These are phyloP conservation scores for Goniozus legneri DNA, from an alignment of 1,140 invertebrate species.

Conservation along the genomic window DNA sequence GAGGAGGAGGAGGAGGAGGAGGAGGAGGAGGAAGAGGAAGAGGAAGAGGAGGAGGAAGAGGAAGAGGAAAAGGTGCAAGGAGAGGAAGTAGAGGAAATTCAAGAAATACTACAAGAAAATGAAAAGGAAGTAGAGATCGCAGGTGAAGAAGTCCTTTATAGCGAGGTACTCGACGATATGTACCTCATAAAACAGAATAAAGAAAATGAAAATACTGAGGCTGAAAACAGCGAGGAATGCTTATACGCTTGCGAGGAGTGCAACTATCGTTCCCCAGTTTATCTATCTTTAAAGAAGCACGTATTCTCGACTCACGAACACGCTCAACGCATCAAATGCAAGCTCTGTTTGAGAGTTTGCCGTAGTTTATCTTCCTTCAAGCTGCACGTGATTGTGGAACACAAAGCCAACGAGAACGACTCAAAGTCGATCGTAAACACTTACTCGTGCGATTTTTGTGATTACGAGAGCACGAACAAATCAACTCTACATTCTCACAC, in stretches of 20 bases:
- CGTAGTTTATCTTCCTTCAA: constrained; percentile 23
- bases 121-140: constrained; percentile 1
- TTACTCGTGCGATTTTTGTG: constrained; percentile 30
- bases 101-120: too few relatives aligned
- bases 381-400: constrained; percentile 25
- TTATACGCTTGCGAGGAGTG: constrained; percentile 49
- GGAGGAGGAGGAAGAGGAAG: background rate
- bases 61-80: background rate
- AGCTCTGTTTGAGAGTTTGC: constrained; percentile 30
- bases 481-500: constrained; percentile 37
- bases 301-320: constrained; percentile 17
- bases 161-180: constrained; percentile 17
- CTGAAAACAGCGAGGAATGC: constrained; percentile 3
- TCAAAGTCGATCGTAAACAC: background rate
- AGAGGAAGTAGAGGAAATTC: background rate
- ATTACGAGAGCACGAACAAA: constrained; percentile 30
- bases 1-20: background rate
- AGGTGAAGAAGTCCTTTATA: constrained; percentile 15
- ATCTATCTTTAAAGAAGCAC: constrained; percentile 48
- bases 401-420: constrained; percentile 10
- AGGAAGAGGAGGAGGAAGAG: background rate
- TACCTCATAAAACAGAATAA: constrained; percentile 25
- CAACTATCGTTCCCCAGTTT: constrained; percentile 54
- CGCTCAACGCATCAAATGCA: constrained; percentile 29
- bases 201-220: background rate